Evolutionary conservation across 2,888 invertebrate species (phyloP), one percentile per base, ranked within the genome.

Genomic region (Cancer borealis): DNA sequence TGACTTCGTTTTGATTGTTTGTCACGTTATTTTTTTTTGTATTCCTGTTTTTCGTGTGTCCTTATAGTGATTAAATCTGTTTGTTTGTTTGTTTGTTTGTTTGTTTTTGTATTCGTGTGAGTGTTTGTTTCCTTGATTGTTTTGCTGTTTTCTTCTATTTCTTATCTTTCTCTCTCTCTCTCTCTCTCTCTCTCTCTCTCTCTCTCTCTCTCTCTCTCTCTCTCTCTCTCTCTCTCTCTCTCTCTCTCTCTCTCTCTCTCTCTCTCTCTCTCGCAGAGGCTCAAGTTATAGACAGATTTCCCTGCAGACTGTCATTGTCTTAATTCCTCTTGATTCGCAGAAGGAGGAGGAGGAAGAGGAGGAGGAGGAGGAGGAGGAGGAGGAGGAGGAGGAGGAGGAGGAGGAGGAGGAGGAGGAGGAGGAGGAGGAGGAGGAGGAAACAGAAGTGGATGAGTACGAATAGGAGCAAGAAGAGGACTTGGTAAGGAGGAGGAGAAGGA

Each of bases 221-320:
- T 39, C 39, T 39, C 39, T 39, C 39, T 39, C 39, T 39, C 39
- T 39, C 39, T 39, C 39, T 39, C 39, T 39, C 39, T 39, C 39
- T 39, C 39, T 39, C 39, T 39, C 39, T 39, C 39, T 39, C 39
- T 39, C 39, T 39, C 39, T 39, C 39, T 39, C 88, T 88, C 88
- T 88, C 46, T 46, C 88, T 17, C 14, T 17, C 88, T 30, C 88
- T 21, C 17, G 2, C 88, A 39, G 87, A 66, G 66, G 66, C 66
- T 66, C 66, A n/a, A 66, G 66, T n/a, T 66, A 66, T 66, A 66
- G 66, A 66, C 66, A 66, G 66, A 66, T 66, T 66, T 66, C 66
- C 66, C 66, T 66, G n/a, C n/a, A 66, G 66, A n/a, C 66, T 66
- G 66, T 66, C 66, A 66, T 66, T 66, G 66, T 66, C 66, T 66